Evolutionary conservation across 2,113 vertebrate genomes (phyloP), one percentile per base, ranked within the genome.

Genomic region (Chionis minor): DNA sequence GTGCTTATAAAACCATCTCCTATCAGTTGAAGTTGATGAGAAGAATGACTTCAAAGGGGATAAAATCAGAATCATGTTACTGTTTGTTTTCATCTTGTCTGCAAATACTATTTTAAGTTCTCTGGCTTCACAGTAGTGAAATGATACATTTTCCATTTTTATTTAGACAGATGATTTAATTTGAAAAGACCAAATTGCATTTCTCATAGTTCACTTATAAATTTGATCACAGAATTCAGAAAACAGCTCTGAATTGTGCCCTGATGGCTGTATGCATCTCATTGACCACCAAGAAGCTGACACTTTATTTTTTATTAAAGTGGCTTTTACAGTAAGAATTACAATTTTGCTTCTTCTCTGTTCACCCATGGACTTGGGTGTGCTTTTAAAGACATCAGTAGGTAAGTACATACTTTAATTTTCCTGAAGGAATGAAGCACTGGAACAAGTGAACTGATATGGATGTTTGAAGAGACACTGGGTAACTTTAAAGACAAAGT

Each of bases 121-220:
- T 84, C 69, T 84, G 56, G 3, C 44, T 81, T 52, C 94, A 52
- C 10, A 66, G 65, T 11, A 71, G 45, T 35, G 24, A 96, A 95
- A 91, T 27, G 12, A 59, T 44, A 42, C 1, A 69, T 92, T 82
- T 88, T 79, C 28, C 52, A 56, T 79, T 92, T 95, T 92, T 91
- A 84, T 89, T 92, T 89, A 38, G 65, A 88, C 47, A 81, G 35
- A 75, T 81, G 17, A 91, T 91, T 94, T 91, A 72, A 92, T 94
- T 91, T 96, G 24, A 91, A 94, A 91, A 87, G 77, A n/a, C 9
- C 3, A 84, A 81, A 94, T 87, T 61, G 4, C 42, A 81, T 91
- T 92, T 91, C 61, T 85, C 40, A 62, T 45, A 54, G 24, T 56
- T 72, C 21, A 47, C 14, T 81, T 81, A 86, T 10, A 94, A 95